Conservation (phyloP, 2,113 vertebrate genomes). For the Sander lucioperca region DNA sequence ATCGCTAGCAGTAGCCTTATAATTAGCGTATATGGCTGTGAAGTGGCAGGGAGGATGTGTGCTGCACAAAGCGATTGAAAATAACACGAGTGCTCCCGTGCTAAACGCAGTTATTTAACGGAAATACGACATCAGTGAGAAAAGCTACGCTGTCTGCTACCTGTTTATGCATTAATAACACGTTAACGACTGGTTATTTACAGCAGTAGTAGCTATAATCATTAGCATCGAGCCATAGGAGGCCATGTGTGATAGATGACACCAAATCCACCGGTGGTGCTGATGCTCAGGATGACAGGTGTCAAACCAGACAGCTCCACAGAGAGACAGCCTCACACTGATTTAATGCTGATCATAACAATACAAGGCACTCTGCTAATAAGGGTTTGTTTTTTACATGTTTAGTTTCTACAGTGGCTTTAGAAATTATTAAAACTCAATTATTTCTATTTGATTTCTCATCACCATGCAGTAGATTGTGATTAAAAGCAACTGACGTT, state of each 20-base stretch:
- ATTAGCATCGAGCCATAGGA: constrained; percentile 69
- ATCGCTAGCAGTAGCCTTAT: constrained; percentile 72
- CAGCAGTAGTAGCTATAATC: constrained; percentile 30
- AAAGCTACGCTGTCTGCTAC: background rate
- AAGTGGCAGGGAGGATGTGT: constrained; percentile 52
- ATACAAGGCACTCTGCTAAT: background rate
- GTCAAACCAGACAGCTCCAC: constrained; percentile 61
- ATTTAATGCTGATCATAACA: background rate
- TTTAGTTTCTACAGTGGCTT: background rate
- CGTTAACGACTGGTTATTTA: constrained; percentile 1
- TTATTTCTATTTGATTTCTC: background rate
- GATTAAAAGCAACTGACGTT: background rate
- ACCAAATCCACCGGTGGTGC: constrained; percentile 56
- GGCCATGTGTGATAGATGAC: constrained; percentile 76
- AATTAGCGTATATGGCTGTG: constrained; percentile 72
- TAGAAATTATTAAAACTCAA: background rate
- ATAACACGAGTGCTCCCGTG: constrained; percentile 35
- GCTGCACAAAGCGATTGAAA: constrained; percentile 72
- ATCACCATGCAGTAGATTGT: background rate
- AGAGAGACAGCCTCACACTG: background rate
- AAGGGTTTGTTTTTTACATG: background rate
- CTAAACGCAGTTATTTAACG: background rate
- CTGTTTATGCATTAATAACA: constrained; percentile 4
- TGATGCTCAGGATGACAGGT: constrained; percentile 79
- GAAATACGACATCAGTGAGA: background rate